These are phyloP conservation scores for Tetanocera ferruginea DNA, from an alignment of 2,888 invertebrate genomes.

Conservation along the genomic window DNA sequence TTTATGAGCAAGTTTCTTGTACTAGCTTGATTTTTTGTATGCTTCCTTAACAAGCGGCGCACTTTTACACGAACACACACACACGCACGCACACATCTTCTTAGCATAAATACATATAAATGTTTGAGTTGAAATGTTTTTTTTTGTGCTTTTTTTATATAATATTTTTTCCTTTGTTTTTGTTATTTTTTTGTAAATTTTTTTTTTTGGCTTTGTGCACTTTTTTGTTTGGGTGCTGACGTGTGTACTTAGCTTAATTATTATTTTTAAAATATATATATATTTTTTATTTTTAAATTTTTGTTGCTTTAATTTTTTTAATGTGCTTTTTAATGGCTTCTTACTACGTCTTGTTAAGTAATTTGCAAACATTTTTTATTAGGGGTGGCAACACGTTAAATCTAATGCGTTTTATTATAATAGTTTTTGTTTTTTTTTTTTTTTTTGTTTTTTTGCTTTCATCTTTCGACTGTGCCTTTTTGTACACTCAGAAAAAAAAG, in stretches of 20 bases:
- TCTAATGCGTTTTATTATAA: background rate
- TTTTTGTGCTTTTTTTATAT: background rate
- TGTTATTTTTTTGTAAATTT: conserved; percentile 22
- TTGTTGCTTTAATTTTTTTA: conserved; percentile 2
- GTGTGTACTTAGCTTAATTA: conserved; percentile 39
- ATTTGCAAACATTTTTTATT: background rate
- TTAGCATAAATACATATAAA: background rate
- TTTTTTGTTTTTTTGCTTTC: background rate
- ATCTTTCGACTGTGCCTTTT: background rate
- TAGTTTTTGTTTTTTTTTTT: background rate
- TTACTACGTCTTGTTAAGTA: background rate
- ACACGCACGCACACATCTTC: background rate
- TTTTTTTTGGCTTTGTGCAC: conserved; percentile 17
- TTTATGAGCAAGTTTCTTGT: conserved; percentile 56
- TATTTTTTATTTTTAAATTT: background rate
- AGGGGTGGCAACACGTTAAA: background rate
- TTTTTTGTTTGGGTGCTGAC: conserved; percentile 41
- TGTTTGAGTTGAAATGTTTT: background rate
- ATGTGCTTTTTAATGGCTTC: background rate
- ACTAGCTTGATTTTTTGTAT: conserved; percentile 27
- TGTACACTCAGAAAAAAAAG: too few species aligned
- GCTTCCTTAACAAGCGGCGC: background rate
- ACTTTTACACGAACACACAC: too few species aligned
- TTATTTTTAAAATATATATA: conserved; percentile 11
- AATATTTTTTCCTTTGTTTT: background rate